Percentiles rank a stretch among this genome's conserved stretches.
Evolutionary conservation across 2,113 vertebrate species (phyloP).

Genomic region (Prunella himalayana): DNA sequence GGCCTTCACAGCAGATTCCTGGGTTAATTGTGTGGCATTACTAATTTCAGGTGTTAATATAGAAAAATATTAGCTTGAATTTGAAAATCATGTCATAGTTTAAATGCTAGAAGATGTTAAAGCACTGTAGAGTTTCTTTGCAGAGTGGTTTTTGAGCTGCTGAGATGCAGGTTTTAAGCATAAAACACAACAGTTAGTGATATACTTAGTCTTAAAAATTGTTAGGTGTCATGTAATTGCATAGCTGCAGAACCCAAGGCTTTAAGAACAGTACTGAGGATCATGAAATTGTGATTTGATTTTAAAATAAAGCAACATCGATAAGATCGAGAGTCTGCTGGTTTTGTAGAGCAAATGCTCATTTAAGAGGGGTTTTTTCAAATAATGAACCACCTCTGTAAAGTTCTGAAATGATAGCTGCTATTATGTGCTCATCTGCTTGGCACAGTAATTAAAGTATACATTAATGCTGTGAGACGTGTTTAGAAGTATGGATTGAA

Average conservation of each 20-base stretch:
- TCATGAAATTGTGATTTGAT: neutral
- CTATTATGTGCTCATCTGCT: constrained; percentile 9
- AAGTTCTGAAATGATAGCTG: neutral
- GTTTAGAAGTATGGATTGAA: neutral
- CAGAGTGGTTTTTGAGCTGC: neutral
- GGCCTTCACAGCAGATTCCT: neutral
- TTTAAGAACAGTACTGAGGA: neutral
- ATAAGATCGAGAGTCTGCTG: neutral
- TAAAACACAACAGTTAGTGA: neutral
- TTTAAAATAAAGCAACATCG: neutral
- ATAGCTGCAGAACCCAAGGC: neutral
- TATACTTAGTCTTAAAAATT: neutral
- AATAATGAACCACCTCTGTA: neutral
- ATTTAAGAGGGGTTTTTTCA: neutral
- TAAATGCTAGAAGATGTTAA: neutral
- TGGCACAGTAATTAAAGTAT: neutral
- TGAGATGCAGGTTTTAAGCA: neutral
- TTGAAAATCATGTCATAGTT: neutral
- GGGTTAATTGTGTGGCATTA: neutral
- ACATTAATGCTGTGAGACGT: neutral
- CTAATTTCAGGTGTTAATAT: neutral
- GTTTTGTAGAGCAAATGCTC: neutral
- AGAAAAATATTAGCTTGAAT: neutral
- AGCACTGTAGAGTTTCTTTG: neutral
- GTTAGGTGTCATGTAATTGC: neutral